These are phyloP conservation scores for Eublepharis macularius DNA, from an alignment of 2,113 vertebrate genomes.

Conservation along the genomic window DNA sequence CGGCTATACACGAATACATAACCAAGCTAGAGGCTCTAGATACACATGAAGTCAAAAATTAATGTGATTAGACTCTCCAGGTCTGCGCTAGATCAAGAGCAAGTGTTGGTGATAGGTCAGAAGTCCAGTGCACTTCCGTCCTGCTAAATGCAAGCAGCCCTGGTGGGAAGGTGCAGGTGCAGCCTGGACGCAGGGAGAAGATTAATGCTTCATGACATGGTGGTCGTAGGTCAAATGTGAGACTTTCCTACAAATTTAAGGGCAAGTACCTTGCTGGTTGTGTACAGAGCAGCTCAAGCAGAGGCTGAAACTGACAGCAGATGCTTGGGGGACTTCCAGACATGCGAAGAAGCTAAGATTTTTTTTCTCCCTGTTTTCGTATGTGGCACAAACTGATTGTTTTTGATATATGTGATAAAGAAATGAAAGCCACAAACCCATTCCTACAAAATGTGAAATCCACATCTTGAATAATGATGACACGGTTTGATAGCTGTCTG, in stretches of 20 bases:
- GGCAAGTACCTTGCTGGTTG: not conserved
- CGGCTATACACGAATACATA: not conserved
- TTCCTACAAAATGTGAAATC: not conserved
- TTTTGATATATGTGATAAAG: not conserved
- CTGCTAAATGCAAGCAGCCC: not conserved
- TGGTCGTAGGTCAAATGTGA: conserved; percentile 12
- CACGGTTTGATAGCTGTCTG: not conserved
- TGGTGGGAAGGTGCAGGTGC: not conserved
- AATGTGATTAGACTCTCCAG: not conserved
- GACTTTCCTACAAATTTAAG: conserved; percentile 7
- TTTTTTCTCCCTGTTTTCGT: not conserved
- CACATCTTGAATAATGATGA: not conserved
- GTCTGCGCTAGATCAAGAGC: not conserved
- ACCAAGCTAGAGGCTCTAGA: not conserved
- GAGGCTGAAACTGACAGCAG: not conserved
- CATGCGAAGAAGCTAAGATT: not conserved
- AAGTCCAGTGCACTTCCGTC: not conserved
- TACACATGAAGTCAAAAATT: not conserved
- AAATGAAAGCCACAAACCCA: not conserved
- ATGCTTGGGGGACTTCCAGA: not conserved
- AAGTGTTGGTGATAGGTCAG: not conserved
- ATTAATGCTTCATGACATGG: not conserved
- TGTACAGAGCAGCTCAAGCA: not conserved
- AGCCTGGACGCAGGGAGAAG: not conserved
- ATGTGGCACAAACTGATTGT: not conserved